Base-by-base conservation (phyloP, 2,113 vertebrate genomes). In the Choloepus hoffmanni region DNA sequence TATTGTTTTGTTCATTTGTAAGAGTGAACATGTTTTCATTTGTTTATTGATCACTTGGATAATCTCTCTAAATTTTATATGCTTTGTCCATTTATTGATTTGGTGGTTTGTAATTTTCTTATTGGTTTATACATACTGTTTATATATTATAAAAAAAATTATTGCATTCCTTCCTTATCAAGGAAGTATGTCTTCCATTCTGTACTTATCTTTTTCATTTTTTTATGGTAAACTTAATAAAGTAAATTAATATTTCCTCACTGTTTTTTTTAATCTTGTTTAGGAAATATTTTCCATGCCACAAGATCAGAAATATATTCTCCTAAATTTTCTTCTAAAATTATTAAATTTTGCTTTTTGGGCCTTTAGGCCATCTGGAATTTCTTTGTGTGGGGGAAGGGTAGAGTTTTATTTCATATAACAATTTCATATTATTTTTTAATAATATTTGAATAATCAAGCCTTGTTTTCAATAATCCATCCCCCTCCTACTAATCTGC, bases 281-380 rank as follows among this genome's bases (percentile, higher is more conserved):
- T 48, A 96, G 79, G n/a, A 73, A 89, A 79, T 60, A 0, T 85
- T 58, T 78, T 70, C 43, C 2, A 78, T 85, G 40, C 1, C 36
- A 50, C 24, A 79, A 84, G 13, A 48, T 73, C 12, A 40, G 63
- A 76, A 84, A 88, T 48, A 65, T 5, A 40, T 53, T 92, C 60
- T 40, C 12, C 68, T 18, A 85, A 60, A n/a, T 55, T 67, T 85
- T 89, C 45, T 84, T 77, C 10, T 60, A 85, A 26, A 28, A 26
- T 88, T 78, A 58, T 8, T 36, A n/a, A 28, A 58, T 70, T 87
- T 92, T 88, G 36, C 43, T 87, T 86, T 90, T 60, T 90, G 30
- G 6, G 7, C 48, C 26, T 90, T 86, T 40, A 43, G 84, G 18
- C 15, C 40, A 19, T 43, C 24, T n/a, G 13, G 12, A 81, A 93